phyloP scores from a whole-genome alignment of 2,888 invertebrate species.

The Nemapogon koenigi region DNA sequence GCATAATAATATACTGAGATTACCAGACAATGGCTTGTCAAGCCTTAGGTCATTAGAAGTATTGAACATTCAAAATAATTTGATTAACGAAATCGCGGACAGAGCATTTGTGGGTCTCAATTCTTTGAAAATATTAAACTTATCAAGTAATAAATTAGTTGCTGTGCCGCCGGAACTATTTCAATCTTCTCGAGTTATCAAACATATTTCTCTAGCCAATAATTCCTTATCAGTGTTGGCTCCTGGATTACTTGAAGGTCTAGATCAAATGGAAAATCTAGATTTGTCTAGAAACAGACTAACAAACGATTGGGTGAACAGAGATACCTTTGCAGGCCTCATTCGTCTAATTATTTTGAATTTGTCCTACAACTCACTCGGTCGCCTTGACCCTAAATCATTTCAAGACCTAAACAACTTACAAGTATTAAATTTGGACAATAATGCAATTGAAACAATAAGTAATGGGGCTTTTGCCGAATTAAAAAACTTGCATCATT shows the following conservation, averaged over 20 bases:
- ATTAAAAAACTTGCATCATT: constrained; percentile 76
- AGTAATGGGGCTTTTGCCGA: constrained; percentile 77
- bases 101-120: constrained; percentile 75
- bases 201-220: constrained; percentile 77
- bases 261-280: constrained; percentile 75
- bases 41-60: constrained; percentile 72
- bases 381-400: constrained; percentile 72
- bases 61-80: constrained; percentile 78
- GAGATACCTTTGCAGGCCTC: constrained; percentile 78
- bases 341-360: constrained; percentile 76
- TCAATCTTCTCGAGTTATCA: constrained; percentile 72
- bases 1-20: constrained; percentile 71
- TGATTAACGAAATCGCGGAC: constrained; percentile 76
- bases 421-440: constrained; percentile 76
- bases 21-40: constrained; percentile 75
- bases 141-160: constrained; percentile 81
- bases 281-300: constrained; percentile 78
- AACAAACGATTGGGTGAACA: constrained; percentile 77
- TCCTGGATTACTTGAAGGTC: constrained; percentile 75
- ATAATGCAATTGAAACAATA: constrained; percentile 73
- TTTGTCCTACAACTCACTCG: constrained; percentile 74
- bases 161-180: constrained; percentile 82
- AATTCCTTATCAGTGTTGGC: constrained; percentile 81
- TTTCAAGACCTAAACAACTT: constrained; percentile 78
- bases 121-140: constrained; percentile 74